Percentiles rank a stretch among this genome's conserved stretches.
Evolutionary conservation across 2,888 invertebrate species (phyloP).

Genomic region (Deilephila porcellus): DNA sequence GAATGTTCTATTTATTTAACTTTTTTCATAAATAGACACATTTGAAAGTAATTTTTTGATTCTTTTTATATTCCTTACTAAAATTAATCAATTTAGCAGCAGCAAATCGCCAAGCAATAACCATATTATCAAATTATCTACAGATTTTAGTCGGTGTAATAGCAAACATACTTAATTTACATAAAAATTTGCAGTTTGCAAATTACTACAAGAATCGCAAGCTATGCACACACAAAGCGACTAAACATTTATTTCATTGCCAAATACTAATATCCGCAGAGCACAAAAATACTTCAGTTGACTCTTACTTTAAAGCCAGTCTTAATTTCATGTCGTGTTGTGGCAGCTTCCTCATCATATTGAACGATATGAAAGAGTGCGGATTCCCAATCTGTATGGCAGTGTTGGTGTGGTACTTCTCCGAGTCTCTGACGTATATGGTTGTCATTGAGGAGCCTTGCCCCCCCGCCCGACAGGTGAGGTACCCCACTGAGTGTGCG

Average conservation of each 20-base stretch:
- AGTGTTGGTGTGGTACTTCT: constrained; percentile 87
- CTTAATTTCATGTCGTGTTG: constrained; percentile 92
- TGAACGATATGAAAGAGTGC: constrained; percentile 90
- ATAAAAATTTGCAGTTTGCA: no score
- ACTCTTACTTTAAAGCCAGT: constrained; percentile 89
- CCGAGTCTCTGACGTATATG: constrained; percentile 91
- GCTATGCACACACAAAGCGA: neutral
- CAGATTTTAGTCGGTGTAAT: no score
- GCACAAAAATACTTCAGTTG: neutral
- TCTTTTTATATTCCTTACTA: no score
- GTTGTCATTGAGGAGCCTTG: constrained; percentile 90
- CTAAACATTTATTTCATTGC: neutral
- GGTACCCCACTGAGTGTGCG: constrained; percentile 93
- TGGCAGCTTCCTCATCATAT: constrained; percentile 91
- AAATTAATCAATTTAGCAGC: no score
- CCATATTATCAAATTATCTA: neutral
- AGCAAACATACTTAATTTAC: no score
- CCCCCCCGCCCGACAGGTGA: constrained; percentile 91
- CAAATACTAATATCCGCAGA: neutral
- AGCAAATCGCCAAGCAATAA: neutral
- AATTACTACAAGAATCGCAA: no score
- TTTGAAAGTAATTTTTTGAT: no score
- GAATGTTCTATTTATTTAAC: no score
- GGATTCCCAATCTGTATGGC: constrained; percentile 93
- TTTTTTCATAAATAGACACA: no score